Conservation (phyloP, 2,888 invertebrate species). For the Ectemnius cavifrons region DNA sequence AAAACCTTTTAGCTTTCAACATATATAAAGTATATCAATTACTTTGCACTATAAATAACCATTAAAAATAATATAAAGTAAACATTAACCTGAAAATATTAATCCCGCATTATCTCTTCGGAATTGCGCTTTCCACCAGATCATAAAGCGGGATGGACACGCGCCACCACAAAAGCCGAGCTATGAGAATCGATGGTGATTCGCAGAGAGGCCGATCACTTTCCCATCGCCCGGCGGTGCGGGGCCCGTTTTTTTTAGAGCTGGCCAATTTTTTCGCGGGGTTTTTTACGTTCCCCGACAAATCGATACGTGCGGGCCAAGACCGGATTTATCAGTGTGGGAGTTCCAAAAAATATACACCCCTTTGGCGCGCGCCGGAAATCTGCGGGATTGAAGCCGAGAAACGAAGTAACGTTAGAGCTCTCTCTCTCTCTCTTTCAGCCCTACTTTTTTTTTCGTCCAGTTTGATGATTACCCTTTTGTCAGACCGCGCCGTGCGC, state of each 20-base stretch:
- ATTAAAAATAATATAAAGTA: no score
- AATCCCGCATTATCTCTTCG: no score
- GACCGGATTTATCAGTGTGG: neutral
- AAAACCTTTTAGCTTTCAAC: no score
- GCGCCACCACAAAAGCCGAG: neutral
- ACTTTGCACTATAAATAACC: no score
- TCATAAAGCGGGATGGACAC: no score
- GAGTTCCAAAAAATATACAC: neutral
- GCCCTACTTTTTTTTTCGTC: neutral
- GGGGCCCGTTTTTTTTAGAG: neutral
- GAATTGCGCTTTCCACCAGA: no score
- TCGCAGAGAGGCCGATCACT: neutral
- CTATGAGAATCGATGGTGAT: neutral
- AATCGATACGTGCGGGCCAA: neutral
- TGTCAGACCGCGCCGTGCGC: neutral
- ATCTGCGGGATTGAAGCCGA: neutral
- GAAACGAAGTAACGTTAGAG: neutral
- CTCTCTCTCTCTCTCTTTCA: neutral
- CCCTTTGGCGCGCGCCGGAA: neutral
- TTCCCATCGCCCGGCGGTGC: neutral
- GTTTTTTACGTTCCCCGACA: neutral
- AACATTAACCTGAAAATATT: no score
- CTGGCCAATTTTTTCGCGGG: neutral
- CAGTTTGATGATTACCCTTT: conserved; percentile 3
- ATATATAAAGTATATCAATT: no score